phyloP scores from a whole-genome alignment of 2,797 vertebrate species.

The Poliocrania exsul region DNA sequence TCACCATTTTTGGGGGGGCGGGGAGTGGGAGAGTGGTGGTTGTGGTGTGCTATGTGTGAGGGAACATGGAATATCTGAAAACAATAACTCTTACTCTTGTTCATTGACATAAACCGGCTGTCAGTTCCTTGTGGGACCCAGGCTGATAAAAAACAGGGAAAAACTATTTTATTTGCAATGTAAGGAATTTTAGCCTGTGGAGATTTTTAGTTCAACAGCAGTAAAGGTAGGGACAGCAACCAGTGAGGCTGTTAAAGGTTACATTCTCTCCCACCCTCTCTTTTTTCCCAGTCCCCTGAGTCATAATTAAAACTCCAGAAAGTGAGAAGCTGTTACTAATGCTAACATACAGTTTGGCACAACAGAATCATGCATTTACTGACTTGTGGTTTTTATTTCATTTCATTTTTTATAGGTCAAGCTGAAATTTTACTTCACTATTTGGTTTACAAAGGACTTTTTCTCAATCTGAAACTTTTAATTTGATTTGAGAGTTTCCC shows the following conservation, averaged over 20 bases:
- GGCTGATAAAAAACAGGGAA: conserved; percentile 91
- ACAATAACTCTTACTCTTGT: conserved; percentile 81
- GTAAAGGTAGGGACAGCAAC: conserved; percentile 81
- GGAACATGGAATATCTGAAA: conserved; percentile 82
- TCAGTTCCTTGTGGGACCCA: conserved; percentile 83
- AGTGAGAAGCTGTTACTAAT: conserved; percentile 80
- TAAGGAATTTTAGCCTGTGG: conserved; percentile 85
- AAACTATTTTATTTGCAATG: conserved; percentile 86
- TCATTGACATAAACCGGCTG: conserved; percentile 86
- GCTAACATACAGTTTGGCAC: conserved; percentile 70
- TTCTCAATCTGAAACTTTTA: conserved; percentile 61
- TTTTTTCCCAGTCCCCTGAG: conserved; percentile 77
- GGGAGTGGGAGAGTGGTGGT: not conserved
- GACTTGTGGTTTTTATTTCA: conserved; percentile 70
- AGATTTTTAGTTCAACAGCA: conserved; percentile 76
- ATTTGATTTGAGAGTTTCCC: conserved; percentile 55
- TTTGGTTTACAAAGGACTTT: conserved; percentile 72
- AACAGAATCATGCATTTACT: conserved; percentile 75
- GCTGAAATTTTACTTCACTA: conserved; percentile 69
- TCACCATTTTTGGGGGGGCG: not conserved
- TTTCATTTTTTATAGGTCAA: conserved; percentile 72
- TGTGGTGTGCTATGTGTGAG: not conserved
- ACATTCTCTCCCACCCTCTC: conserved; percentile 49
- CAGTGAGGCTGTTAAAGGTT: conserved; percentile 79
- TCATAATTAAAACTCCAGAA: conserved; percentile 83